Evolutionary conservation across 2,888 invertebrate genomes (phyloP), one percentile per base, ranked within the genome.

Genomic region (Pammene fasciana): DNA sequence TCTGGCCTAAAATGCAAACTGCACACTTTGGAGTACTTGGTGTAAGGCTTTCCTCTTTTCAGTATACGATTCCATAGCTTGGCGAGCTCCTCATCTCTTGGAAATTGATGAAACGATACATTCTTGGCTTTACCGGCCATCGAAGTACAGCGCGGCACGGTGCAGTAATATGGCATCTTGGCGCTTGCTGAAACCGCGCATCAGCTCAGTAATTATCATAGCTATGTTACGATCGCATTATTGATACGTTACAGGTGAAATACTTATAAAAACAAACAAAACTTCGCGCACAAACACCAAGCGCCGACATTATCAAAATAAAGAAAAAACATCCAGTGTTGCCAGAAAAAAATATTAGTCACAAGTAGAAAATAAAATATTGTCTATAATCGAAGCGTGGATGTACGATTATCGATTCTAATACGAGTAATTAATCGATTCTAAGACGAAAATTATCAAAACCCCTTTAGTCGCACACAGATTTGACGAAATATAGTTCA

Each of bases 101-200:
- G 93, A 75, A 93, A 93, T 72, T 91, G 92, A 65, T 93, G 93
- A 72, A 93, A 93, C 2, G 91, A 91, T 57, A 93, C 93, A 73
- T 93, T 90, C 77, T 92, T 92, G 13, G 87, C 88, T 79, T 92
- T 93, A 16, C 93, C 93, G 75, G 93, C 92, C 90, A 93, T 89
- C 0, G 93, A 93, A 0, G 93, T 93, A 76, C 93, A 93, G 62
- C 88, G 88, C 71, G 93, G 93, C 74, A 93, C 93, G 11, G 93
- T 93, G 75, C 93, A 93, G 76, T 93, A 93, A 79, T 93, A 93
- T 75, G 92, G 92, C 93, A 93, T 93, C 75, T 84, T 91, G 78
- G 75, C 34, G 64, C 64, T 82, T 84, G 73, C 75, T 76, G 68
- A 75, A 73, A 78, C 74, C 76, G 75, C 72, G 75, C 73, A 73